These are phyloP conservation scores for Centropyge bicolor DNA, from an alignment of 2,797 vertebrate species.

Conservation along the genomic window DNA sequence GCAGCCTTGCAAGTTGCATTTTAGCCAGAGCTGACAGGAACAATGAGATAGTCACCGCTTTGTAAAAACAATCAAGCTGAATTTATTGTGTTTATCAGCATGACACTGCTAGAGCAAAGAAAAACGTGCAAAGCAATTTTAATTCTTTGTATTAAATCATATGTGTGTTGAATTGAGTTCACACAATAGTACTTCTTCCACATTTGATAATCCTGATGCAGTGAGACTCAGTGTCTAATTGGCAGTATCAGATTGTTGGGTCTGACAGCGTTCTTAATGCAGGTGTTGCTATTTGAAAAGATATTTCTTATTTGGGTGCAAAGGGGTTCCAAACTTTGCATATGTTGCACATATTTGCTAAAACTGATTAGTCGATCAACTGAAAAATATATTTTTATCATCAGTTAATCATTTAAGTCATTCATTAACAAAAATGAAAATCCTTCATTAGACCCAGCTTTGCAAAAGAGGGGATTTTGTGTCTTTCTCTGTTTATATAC, in stretches of 20 bases:
- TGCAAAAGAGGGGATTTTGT: not conserved
- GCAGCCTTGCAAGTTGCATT: constrained; percentile 10
- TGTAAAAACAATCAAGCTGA: constrained; percentile 44
- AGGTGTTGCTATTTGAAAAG: not conserved
- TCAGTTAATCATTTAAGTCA: no score
- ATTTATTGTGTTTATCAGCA: constrained; percentile 44
- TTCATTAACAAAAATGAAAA: not conserved
- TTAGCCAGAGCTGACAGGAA: constrained; percentile 16
- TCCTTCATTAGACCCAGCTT: not conserved
- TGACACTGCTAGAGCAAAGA: constrained; percentile 24
- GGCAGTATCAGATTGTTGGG: constrained; percentile 3
- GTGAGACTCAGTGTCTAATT: not conserved
- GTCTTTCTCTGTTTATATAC: not conserved
- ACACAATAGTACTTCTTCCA: not conserved
- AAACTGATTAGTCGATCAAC: not conserved
- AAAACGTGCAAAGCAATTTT: constrained; percentile 21
- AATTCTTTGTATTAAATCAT: constrained; percentile 24
- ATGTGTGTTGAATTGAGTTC: constrained; percentile 11
- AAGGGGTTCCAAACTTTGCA: not conserved
- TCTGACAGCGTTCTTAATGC: not conserved
- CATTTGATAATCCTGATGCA: constrained; percentile 1
- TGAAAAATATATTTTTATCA: not conserved
- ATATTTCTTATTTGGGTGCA: not conserved
- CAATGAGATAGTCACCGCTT: constrained; percentile 45
- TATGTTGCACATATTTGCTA: not conserved